These are phyloP conservation scores for Vesta saturnalis DNA, from an alignment of 2,888 invertebrate species.

Conservation along the genomic window DNA sequence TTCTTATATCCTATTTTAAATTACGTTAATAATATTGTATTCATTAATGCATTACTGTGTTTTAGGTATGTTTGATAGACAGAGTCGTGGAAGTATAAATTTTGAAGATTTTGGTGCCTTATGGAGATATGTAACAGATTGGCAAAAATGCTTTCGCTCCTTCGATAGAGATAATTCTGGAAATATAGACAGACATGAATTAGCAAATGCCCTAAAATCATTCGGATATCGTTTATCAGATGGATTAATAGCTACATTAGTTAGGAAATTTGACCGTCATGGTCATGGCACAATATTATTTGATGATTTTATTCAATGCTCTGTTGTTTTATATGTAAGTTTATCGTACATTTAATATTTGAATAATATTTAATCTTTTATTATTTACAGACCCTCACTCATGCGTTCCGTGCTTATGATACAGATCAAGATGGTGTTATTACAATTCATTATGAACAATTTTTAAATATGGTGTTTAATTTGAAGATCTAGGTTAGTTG, in stretches of 20 bases:
- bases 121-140: constrained; percentile 98
- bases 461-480: constrained; percentile 90
- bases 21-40: too few species aligned
- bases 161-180: constrained; percentile 95
- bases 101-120: constrained; percentile 96
- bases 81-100: constrained; percentile 87
- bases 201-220: constrained; percentile 88
- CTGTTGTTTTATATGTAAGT: constrained; percentile 92
- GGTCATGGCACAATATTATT: constrained; percentile 93
- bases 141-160: constrained; percentile 95
- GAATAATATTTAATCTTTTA: not conserved
- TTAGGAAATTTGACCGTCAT: constrained; percentile 93
- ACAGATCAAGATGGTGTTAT: constrained; percentile 95
- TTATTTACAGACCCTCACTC: constrained; percentile 83
- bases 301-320: constrained; percentile 98
- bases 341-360: not conserved
- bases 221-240: constrained; percentile 93
- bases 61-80: constrained; percentile 91
- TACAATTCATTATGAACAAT: constrained; percentile 95
- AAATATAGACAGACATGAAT: constrained; percentile 89
- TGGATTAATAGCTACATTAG: constrained; percentile 78
- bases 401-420: constrained; percentile 88
- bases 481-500: constrained; percentile 69
- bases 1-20: too few species aligned
- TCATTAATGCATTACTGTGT: too few species aligned